Evolutionary conservation across 1,140 invertebrate species (phyloP), one percentile per base, ranked within the genome.

Genomic region (Episyrphus balteatus): DNA sequence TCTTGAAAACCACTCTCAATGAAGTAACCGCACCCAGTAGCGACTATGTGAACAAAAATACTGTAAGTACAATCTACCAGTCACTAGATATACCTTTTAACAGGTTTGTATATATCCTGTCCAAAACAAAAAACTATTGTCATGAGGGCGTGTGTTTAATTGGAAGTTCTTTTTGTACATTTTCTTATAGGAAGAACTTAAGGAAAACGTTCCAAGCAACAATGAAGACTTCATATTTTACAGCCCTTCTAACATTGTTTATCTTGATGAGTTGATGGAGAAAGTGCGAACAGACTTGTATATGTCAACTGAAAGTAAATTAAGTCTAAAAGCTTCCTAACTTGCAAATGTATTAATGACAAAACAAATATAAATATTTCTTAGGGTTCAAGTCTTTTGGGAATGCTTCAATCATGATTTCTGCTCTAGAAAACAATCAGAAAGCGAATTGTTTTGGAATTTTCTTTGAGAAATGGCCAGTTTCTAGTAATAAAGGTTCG

Each of bases 211-310:
- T 13, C 59, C 57, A 3, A 48, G 47, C 1, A 61, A 58, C 42
- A 54, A 66, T n/a, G 38, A 34, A 1, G 63, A 66, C 41, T 46
- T 31, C 1, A 39, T 73, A 15, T 64, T 68, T 21, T 74, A 67
- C 53, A 46, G 64, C 3, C 72, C 72, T 5, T 48, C 42, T 7
- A 8, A 26, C 21, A 62, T 52, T 2, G 26, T 54, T 1, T 65
- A 62, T 34, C 58, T 56, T 9, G 48, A 52, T 46, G 46, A 51
- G 6, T 47, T 74, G 3, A 67, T 72, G 49, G 59, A 64, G 17
- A 41, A 53, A 19, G 55, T 70, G 14, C 59, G 68, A 5, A n/a
- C 48, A 31, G 62, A 67, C 14, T 48, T 72, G 34, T 42, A 60
- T 18, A 54, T 70, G 11, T 34, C 52, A 33, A 55, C 52, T 41